These are phyloP conservation scores for Mionectes macconnelli DNA, from an alignment of 2,113 vertebrate genomes.

Conservation along the genomic window DNA sequence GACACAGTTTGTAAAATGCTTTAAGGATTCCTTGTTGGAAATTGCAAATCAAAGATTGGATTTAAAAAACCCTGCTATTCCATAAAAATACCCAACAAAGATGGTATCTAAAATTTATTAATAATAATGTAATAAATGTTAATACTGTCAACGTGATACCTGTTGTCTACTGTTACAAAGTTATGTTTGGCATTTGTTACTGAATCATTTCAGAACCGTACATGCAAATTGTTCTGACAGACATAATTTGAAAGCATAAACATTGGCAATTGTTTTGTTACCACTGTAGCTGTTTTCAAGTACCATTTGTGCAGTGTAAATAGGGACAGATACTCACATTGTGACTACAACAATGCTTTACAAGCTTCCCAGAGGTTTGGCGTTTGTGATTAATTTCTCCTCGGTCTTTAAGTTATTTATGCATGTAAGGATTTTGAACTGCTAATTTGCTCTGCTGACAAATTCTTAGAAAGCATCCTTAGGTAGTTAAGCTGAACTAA, in stretches of 20 bases:
- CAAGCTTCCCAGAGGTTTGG: neutral
- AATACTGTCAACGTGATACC: neutral
- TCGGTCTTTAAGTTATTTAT: neutral
- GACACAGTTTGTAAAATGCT: neutral
- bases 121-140: neutral
- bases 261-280: conserved; percentile 1
- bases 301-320: neutral
- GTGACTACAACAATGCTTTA: neutral
- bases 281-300: neutral
- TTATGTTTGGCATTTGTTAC: neutral
- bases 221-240: conserved; percentile 10
- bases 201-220: conserved; percentile 5
- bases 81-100: neutral
- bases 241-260: conserved; percentile 27
- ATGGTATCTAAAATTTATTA: neutral
- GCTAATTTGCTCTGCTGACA: neutral
- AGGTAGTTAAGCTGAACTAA: neutral
- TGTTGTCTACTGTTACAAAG: neutral
- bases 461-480: neutral
- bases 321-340: neutral
- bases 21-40: neutral
- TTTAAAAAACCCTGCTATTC: neutral
- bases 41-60: neutral
- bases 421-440: neutral
- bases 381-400: neutral